phyloP scores from a whole-genome alignment of 2,888 invertebrate genomes.

The Ichneumon xanthorius region DNA sequence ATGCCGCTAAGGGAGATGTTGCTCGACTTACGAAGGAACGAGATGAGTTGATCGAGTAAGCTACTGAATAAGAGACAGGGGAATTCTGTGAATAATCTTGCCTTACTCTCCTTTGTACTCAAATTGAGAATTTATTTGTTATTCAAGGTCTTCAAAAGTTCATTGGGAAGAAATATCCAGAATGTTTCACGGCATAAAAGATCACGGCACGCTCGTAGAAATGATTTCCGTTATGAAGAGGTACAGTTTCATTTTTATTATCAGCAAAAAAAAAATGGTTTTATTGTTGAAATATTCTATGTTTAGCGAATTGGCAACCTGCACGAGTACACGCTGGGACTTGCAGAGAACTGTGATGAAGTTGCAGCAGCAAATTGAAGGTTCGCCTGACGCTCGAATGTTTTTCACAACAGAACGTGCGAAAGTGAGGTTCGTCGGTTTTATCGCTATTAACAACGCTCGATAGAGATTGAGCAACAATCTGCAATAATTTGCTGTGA shows the following conservation, averaged over 20 bases:
- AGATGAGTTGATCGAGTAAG: conserved; percentile 45
- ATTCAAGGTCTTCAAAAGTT: conserved; percentile 37
- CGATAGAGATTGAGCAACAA: neutral
- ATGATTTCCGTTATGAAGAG: conserved; percentile 53
- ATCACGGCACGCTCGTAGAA: conserved; percentile 49
- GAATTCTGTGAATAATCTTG: neutral
- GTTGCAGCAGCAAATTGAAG: conserved; percentile 47
- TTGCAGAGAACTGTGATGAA: conserved; percentile 50
- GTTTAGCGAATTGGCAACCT: conserved; percentile 50
- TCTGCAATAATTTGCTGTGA: neutral
- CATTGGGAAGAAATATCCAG: conserved; percentile 50
- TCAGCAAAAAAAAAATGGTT: neutral
- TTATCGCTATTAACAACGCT: neutral
- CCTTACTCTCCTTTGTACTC: neutral
- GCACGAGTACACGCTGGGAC: conserved; percentile 38
- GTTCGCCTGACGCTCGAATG: conserved; percentile 19
- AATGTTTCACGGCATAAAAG: conserved; percentile 51
- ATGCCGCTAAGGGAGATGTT: conserved; percentile 32
- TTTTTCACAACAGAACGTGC: conserved; percentile 15
- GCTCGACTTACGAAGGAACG: conserved; percentile 48
- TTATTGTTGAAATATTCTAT: conserved; percentile 3
- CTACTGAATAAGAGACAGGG: neutral
- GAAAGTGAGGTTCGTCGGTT: conserved; percentile 36
- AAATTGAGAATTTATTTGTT: neutral
- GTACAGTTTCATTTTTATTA: conserved; percentile 23